Evolutionary conservation across 2,797 vertebrate genomes (phyloP).

Genomic region (Muraenolepis orangiensis): DNA sequence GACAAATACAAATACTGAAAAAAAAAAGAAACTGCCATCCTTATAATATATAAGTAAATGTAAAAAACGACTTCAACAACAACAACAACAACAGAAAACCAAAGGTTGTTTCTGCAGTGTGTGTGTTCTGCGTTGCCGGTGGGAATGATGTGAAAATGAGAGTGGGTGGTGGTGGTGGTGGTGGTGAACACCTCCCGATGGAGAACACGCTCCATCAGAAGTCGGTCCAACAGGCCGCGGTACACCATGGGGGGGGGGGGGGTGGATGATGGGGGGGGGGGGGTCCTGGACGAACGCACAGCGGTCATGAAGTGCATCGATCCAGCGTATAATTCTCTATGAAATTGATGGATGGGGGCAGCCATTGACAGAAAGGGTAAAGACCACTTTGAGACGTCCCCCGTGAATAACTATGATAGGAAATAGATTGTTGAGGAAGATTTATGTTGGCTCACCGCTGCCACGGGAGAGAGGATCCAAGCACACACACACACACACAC

Average conservation of each 20-base stretch:
- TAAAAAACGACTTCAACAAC: too few species aligned
- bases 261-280: neutral
- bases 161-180: neutral
- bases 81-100: too few species aligned
- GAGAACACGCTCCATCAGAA: too few species aligned
- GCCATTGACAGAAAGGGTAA: slow-evolving; percentile 88
- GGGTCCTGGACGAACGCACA: slow-evolving; percentile 74
- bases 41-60: too few species aligned
- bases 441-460: slow-evolving; percentile 77
- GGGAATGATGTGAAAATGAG: slow-evolving; percentile 6
- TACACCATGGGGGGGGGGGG: neutral
- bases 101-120: neutral
- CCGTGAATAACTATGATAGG: slow-evolving; percentile 82
- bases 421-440: slow-evolving; percentile 83
- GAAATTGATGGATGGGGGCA: slow-evolving; percentile 90
- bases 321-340: slow-evolving; percentile 91
- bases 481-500: slow-evolving; percentile 30
- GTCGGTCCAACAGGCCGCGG: too few species aligned
- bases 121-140: neutral
- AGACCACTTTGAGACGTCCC: slow-evolving; percentile 84
- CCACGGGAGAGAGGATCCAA: slow-evolving; percentile 55
- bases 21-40: too few species aligned
- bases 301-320: slow-evolving; percentile 88
- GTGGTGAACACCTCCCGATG: too few species aligned
- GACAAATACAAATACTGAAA: too few species aligned